Conservation (phyloP, 2,113 vertebrate species). For the Pteronura brasiliensis region DNA sequence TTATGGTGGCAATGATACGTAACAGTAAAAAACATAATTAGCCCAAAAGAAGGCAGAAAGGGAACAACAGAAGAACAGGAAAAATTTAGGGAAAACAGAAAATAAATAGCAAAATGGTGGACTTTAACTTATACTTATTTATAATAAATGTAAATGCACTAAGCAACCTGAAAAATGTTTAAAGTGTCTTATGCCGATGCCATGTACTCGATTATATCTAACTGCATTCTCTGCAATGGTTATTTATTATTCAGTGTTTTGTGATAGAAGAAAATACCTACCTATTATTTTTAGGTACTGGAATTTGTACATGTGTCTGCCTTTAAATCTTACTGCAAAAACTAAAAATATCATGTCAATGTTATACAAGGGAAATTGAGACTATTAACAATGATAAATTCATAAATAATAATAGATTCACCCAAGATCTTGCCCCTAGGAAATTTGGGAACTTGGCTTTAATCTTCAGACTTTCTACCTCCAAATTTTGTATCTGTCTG, state of each 20-base stretch:
- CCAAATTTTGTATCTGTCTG: background rate
- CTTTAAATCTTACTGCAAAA: background rate
- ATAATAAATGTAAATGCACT: background rate
- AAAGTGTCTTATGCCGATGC: background rate
- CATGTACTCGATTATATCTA: rapidly evolving
- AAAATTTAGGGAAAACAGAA: background rate
- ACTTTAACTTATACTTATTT: background rate
- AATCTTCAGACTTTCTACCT: background rate
- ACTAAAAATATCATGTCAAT: background rate
- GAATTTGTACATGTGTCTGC: background rate
- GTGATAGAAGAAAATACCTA: background rate
- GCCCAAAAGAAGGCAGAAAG: background rate
- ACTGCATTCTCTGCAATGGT: background rate
- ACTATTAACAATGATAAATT: background rate
- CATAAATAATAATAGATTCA: background rate
- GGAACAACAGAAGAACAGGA: background rate
- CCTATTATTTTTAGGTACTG: background rate
- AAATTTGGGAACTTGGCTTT: background rate
- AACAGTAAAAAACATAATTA: background rate
- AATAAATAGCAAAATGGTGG: background rate
- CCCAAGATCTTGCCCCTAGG: background rate
- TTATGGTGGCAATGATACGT: background rate
- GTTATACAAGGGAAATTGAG: background rate
- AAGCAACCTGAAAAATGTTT: background rate
- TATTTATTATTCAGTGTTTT: background rate